These are phyloP conservation scores for Parthenolecanium corni DNA, from an alignment of 2,888 invertebrate species.

Conservation along the genomic window DNA sequence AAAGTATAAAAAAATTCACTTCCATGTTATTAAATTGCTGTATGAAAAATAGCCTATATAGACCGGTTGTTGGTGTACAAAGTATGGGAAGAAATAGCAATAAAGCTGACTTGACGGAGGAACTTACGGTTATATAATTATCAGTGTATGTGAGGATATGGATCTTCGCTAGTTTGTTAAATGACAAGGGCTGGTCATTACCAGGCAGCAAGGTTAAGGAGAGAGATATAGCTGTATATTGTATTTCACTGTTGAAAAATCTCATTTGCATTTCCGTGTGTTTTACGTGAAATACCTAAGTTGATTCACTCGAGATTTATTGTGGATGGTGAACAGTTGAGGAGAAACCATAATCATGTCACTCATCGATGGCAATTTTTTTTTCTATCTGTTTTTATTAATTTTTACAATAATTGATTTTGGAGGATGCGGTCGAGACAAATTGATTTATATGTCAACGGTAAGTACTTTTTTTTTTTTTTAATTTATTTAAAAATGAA, in stretches of 20 bases:
- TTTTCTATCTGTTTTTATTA: slow-evolving; percentile 4
- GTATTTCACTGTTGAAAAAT: slow-evolving; percentile 1
- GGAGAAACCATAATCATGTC: neutral
- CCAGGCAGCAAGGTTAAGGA: slow-evolving; percentile 13
- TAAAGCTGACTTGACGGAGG: neutral
- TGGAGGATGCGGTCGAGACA: neutral
- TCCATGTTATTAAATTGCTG: too few relatives aligned
- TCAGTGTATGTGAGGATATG: neutral
- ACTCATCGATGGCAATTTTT: neutral
- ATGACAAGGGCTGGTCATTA: slow-evolving; percentile 5
- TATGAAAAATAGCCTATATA: too few relatives aligned
- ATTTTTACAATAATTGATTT: neutral
- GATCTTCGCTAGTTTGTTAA: slow-evolving; percentile 1
- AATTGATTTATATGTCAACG: slow-evolving; percentile 16
- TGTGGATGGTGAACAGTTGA: neutral
- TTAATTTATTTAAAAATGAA: neutral
- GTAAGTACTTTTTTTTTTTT: slow-evolving; percentile 2
- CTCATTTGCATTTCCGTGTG: slow-evolving; percentile 11
- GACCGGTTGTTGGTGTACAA: neutral
- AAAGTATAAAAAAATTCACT: too few relatives aligned
- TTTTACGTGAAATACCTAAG: neutral
- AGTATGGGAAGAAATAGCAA: neutral
- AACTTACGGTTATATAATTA: neutral
- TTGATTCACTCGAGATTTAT: neutral
- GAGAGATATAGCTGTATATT: neutral